These are phyloP conservation scores for Dasyprocta punctata DNA, from an alignment of 2,113 vertebrate genomes.

Conservation along the genomic window DNA sequence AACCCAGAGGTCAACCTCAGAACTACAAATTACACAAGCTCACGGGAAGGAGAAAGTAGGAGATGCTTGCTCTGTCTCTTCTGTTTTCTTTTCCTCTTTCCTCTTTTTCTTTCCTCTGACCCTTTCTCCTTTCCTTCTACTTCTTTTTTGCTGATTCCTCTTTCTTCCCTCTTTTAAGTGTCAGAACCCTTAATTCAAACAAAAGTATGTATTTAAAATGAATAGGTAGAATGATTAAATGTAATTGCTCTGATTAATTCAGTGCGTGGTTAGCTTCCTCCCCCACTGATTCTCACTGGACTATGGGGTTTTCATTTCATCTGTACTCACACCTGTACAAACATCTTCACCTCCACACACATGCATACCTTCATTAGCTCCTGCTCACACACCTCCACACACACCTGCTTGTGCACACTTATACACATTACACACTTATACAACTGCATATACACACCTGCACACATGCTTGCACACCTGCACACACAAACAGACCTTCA, in stretches of 20 bases:
- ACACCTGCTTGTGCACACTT: too few relatives aligned
- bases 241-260: background rate
- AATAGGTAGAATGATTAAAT: background rate
- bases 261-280: background rate
- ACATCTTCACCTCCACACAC: background rate
- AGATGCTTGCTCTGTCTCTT: background rate
- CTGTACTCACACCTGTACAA: background rate
- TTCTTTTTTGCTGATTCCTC: background rate
- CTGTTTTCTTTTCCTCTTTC: background rate
- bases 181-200: background rate
- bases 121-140: background rate
- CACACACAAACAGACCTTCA: too few relatives aligned
- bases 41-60: background rate
- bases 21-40: rapidly evolving
- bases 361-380: too few relatives aligned
- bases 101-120: background rate
- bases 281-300: background rate
- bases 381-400: too few relatives aligned
- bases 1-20: background rate
- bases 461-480: background rate
- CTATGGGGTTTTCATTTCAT: background rate
- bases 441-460: background rate
- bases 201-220: background rate
- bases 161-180: background rate
- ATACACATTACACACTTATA: too few relatives aligned